phyloP scores from a whole-genome alignment of 2,113 vertebrate species.

The Upupa epops region DNA sequence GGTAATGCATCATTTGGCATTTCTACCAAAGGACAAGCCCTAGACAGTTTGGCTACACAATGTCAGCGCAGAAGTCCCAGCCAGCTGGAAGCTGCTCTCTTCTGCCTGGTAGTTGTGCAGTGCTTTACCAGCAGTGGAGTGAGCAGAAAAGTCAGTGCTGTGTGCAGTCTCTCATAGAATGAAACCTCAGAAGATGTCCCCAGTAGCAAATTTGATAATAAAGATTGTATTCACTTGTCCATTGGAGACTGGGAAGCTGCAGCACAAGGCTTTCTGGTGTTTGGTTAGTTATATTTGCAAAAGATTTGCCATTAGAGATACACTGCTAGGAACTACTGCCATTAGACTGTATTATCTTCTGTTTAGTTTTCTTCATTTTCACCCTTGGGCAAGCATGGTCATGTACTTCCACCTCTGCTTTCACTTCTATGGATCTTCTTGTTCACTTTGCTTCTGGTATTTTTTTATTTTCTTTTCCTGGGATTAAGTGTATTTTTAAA shows the following conservation, averaged over 20 bases:
- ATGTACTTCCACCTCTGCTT: not conserved
- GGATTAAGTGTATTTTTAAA: constrained; percentile 3
- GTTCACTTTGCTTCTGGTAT: not conserved
- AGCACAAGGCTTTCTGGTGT: not conserved
- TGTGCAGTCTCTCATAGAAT: not conserved
- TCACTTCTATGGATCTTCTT: not conserved
- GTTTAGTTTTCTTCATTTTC: not conserved
- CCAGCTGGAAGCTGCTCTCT: not conserved
- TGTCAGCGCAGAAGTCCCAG: not conserved
- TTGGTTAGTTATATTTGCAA: not conserved
- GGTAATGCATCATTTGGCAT: not conserved
- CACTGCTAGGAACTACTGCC: not conserved
- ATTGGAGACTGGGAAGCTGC: accelerated
- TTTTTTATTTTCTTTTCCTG: not conserved
- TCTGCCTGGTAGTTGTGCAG: not conserved
- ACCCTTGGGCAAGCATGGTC: not conserved
- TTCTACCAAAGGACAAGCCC: not conserved
- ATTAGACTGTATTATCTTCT: not conserved
- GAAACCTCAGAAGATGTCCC: not conserved
- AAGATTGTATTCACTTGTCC: not conserved
- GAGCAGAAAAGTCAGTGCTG: accelerated
- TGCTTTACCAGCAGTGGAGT: not conserved
- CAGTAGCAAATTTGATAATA: not conserved
- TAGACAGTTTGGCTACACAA: accelerated
- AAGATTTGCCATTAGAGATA: not conserved